Conservation (phyloP, 2,797 vertebrate species). For the Hirundo rustica region DNA sequence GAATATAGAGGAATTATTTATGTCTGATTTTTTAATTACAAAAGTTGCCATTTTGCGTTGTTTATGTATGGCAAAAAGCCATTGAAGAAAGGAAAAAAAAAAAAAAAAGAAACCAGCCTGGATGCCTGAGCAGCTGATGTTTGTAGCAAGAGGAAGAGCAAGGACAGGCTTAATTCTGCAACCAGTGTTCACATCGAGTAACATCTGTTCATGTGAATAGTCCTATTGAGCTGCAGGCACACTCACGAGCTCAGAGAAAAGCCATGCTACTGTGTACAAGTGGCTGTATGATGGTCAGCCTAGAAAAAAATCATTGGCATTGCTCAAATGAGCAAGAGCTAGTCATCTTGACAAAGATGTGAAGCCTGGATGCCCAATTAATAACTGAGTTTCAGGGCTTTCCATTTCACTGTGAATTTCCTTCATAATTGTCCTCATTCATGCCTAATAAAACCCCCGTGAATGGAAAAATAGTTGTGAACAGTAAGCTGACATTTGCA, state of each 20-base stretch:
- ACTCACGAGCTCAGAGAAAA: constrained; percentile 15
- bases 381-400: not conserved
- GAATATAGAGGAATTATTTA: not conserved
- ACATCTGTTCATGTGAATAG: constrained; percentile 66
- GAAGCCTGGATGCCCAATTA: not conserved
- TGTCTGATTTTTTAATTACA: not conserved
- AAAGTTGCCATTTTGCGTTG: not conserved
- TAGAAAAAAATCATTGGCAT: not conserved
- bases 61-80: constrained; percentile 14
- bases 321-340: constrained; percentile 6
- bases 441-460: not conserved
- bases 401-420: not conserved
- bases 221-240: constrained; percentile 45
- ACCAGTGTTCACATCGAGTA: constrained; percentile 40
- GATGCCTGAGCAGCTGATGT: constrained; percentile 58
- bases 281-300: constrained; percentile 27
- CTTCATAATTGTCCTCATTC: not conserved
- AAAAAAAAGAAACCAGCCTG: not conserved
- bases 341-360: not conserved
- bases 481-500: constrained; percentile 18
- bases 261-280: not conserved
- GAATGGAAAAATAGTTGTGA: constrained; percentile 17
- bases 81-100: not conserved
- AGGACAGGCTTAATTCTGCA: constrained; percentile 50
- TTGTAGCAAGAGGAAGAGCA: constrained; percentile 55